phyloP scores from a whole-genome alignment of 2,113 vertebrate species.

The Sceloporus tristichus region DNA sequence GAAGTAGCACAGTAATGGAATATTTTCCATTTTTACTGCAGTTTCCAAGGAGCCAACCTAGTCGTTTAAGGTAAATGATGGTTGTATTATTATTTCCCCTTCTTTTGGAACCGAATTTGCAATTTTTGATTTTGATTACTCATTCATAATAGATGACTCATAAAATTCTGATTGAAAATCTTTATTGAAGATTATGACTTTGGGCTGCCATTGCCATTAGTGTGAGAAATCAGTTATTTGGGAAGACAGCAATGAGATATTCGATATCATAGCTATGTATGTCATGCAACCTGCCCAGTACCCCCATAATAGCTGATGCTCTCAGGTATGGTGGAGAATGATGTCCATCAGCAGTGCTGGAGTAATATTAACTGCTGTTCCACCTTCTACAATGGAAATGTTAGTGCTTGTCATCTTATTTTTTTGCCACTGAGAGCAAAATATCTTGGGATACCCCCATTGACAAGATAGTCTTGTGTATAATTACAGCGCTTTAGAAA shows the following conservation, averaged over 20 bases:
- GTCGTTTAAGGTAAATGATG: constrained; percentile 3
- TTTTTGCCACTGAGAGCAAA: neutral
- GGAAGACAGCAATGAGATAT: neutral
- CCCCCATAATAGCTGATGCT: neutral
- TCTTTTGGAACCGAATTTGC: neutral
- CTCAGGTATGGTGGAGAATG: neutral
- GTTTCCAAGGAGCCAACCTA: neutral
- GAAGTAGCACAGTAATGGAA: constrained; percentile 32
- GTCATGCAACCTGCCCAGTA: neutral
- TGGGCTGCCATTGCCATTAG: neutral
- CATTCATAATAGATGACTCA: neutral
- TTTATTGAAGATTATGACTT: constrained; percentile 11
- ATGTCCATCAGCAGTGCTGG: neutral
- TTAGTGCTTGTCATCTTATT: no score
- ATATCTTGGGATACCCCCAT: neutral
- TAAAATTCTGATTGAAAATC: neutral
- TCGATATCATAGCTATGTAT: neutral
- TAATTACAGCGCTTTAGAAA: no score
- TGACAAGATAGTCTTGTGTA: neutral
- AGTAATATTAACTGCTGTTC: neutral
- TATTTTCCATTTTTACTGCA: neutral
- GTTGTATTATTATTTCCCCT: neutral
- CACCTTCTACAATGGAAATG: no score
- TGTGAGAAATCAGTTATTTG: neutral
- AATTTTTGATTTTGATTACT: neutral